Conservation (phyloP, 2,888 invertebrate genomes). For the Lepidonotus clava region DNA sequence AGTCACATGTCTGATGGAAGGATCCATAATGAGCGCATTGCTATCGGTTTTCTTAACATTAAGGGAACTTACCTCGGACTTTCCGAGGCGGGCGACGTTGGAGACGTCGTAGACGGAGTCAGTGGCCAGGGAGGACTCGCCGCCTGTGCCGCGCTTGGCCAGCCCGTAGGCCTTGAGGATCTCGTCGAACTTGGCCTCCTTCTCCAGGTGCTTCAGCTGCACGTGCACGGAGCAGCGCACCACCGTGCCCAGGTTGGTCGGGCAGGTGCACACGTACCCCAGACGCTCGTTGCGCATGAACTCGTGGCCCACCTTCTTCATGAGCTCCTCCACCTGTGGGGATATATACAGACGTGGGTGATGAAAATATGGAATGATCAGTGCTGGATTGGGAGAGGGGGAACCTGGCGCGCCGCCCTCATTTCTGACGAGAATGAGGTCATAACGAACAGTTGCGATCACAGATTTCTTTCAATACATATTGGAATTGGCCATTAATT, state of each 20-base stretch:
- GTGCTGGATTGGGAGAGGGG: too few relatives aligned
- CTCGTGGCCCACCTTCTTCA: slow-evolving; percentile 85
- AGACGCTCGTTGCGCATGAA: slow-evolving; percentile 65
- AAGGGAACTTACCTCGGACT: slow-evolving; percentile 60
- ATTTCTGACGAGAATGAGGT: too few relatives aligned
- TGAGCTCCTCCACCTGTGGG: slow-evolving; percentile 81
- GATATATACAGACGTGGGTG: too few relatives aligned
- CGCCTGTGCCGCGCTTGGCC: slow-evolving; percentile 66
- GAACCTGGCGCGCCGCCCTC: too few relatives aligned
- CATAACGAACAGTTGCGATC: too few relatives aligned
- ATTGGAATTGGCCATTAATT: too few relatives aligned
- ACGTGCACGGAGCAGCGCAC: slow-evolving; percentile 66
- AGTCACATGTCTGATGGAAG: too few relatives aligned
- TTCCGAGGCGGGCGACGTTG: slow-evolving; percentile 64
- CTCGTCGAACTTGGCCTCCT: slow-evolving; percentile 61
- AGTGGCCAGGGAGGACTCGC: slow-evolving; percentile 63
- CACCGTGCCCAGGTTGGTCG: slow-evolving; percentile 68
- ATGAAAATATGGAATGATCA: too few relatives aligned
- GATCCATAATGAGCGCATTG: too few relatives aligned
- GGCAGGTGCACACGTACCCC: slow-evolving; percentile 68
- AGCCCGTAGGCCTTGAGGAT: slow-evolving; percentile 62
- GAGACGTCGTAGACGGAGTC: slow-evolving; percentile 64
- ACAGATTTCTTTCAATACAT: too few relatives aligned
- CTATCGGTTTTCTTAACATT: neutral
- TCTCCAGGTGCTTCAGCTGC: slow-evolving; percentile 63